phyloP scores from a whole-genome alignment of 1,140 invertebrate species.

The Ericerus pela region DNA sequence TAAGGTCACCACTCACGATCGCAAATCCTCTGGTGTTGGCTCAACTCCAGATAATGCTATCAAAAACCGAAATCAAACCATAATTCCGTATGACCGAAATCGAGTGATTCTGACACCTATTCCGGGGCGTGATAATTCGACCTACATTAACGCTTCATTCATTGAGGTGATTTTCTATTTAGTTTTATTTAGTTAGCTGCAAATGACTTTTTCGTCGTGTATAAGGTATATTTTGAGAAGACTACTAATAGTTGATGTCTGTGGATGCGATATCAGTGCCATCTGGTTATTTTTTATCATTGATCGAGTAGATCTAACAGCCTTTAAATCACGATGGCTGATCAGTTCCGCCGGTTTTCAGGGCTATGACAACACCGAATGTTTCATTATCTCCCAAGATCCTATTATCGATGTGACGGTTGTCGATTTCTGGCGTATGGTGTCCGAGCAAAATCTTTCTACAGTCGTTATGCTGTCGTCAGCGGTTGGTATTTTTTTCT shows the following conservation, averaged over 20 bases:
- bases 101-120: constrained; percentile 71
- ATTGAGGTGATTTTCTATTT: constrained; percentile 55
- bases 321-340: not conserved
- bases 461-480: constrained; percentile 1
- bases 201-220: not conserved
- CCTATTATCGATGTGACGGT: constrained; percentile 68
- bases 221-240: not conserved
- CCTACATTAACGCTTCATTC: constrained; percentile 94
- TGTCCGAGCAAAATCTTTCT: constrained; percentile 64
- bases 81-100: constrained; percentile 84
- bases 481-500: not conserved
- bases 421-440: constrained; percentile 92
- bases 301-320: not conserved
- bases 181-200: not conserved
- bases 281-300: not conserved
- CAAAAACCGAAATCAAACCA: constrained; percentile 72
- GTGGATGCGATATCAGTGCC: no score
- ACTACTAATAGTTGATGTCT: not conserved
- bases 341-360: constrained; percentile 22
- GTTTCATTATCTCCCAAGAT: constrained; percentile 91
- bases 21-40: constrained; percentile 14
- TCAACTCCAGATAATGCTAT: constrained; percentile 66
- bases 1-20: constrained; percentile 14
- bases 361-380: constrained; percentile 81
- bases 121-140: constrained; percentile 69